A percentile compares a stretch with the other conserved stretches of the same genome.
These are phyloP conservation scores for Meleagris gallopavo DNA, from an alignment of 2,113 vertebrate genomes.

Conservation along the genomic window DNA sequence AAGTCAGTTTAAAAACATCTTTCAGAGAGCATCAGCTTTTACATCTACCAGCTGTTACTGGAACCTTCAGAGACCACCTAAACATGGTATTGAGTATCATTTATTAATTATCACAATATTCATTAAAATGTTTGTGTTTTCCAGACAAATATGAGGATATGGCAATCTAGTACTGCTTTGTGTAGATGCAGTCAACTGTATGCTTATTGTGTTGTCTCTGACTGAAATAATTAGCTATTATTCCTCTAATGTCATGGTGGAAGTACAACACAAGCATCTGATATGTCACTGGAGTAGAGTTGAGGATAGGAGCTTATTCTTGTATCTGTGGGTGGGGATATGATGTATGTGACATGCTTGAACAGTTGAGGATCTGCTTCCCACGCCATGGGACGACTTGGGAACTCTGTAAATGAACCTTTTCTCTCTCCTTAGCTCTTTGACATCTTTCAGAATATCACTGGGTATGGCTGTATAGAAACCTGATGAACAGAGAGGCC, in stretches of 20 bases:
- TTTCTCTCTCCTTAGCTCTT: neutral
- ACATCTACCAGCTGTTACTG: neutral
- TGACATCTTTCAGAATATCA: neutral
- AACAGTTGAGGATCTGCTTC: neutral
- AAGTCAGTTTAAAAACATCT: conserved; percentile 2
- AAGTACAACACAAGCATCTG: fast-evolving
- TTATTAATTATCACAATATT: neutral
- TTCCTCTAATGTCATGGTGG: neutral
- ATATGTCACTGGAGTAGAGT: neutral
- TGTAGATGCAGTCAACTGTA: neutral
- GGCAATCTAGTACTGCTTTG: neutral
- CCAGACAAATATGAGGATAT: neutral
- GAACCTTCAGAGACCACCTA: neutral
- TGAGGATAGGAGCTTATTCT: neutral
- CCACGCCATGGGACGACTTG: neutral
- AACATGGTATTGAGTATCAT: neutral
- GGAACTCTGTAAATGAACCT: neutral
- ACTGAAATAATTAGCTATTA: neutral
- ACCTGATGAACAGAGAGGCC: neutral
- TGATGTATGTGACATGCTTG: neutral
- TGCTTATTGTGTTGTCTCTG: neutral
- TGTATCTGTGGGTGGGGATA: neutral
- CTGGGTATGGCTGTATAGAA: neutral
- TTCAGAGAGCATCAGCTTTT: neutral
- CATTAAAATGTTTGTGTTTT: neutral